phyloP scores from a whole-genome alignment of 2,888 invertebrate species.

The Pinctada fucata region DNA sequence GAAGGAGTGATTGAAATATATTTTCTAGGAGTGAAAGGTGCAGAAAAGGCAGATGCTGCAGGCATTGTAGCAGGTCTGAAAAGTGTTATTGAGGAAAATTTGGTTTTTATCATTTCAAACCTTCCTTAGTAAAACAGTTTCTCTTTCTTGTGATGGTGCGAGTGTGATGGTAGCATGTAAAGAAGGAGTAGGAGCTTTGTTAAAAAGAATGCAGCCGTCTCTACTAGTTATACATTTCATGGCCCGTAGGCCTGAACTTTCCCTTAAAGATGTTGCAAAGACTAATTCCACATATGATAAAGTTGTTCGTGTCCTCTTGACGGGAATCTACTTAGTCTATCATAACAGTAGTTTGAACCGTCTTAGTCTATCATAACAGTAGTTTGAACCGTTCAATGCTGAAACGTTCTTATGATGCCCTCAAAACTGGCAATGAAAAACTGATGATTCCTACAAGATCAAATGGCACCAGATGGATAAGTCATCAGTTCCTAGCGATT shows the following conservation, averaged over 20 bases:
- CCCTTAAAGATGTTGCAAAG: conserved; percentile 35
- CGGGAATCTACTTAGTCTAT: conserved; percentile 35
- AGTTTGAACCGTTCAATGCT: conserved; percentile 37
- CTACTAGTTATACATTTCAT: conserved; percentile 24
- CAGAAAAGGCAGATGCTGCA: conserved; percentile 36
- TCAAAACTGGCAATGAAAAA: neutral
- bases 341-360: conserved; percentile 39
- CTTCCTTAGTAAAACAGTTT: conserved; percentile 28
- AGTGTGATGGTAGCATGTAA: conserved; percentile 36
- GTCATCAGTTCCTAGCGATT: conserved; percentile 20
- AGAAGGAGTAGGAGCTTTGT: conserved; percentile 31
- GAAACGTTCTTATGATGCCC: conserved; percentile 20
- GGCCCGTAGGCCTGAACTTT: conserved; percentile 36
- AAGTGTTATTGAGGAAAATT: conserved; percentile 1
- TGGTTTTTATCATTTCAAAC: no score
- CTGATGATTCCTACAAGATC: conserved; percentile 26
- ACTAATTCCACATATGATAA: conserved; percentile 31
- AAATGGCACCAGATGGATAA: conserved; percentile 35
- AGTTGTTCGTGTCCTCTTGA: conserved; percentile 21
- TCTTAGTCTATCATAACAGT: conserved; percentile 39
- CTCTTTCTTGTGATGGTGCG: conserved; percentile 38
- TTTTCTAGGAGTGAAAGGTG: conserved; percentile 24
- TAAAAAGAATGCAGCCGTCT: conserved; percentile 34
- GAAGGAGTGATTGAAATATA: conserved; percentile 29
- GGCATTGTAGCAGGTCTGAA: conserved; percentile 23